Percentiles rank a stretch among this genome's conserved stretches.
Conservation (phyloP, 2,888 invertebrate genomes). For the Terebella lapidaria region DNA sequence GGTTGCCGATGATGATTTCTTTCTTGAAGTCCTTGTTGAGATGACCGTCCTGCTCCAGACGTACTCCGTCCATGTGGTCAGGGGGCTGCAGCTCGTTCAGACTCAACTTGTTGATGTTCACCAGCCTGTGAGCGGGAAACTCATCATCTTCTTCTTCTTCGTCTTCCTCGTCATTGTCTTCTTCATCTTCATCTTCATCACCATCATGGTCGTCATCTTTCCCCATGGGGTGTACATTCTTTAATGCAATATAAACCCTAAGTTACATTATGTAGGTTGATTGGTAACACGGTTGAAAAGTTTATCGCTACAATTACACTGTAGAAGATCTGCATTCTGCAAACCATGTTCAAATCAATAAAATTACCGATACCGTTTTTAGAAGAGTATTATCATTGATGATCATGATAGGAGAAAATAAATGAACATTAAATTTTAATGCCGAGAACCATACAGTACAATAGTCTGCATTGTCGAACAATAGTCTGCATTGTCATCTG, state of each 20-base stretch:
- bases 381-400: no score
- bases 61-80: conserved; percentile 55
- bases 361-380: no score
- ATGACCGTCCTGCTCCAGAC: conserved; percentile 56
- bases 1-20: conserved; percentile 54
- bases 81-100: conserved; percentile 43
- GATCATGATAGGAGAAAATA: no score
- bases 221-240: no score
- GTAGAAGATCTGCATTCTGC: no score
- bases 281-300: no score
- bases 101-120: conserved; percentile 22
- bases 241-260: no score
- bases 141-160: not conserved
- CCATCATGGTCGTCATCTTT: not conserved
- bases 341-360: not conserved
- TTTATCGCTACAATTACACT: no score
- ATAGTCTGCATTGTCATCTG: no score
- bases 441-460: not conserved
- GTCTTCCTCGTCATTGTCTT: not conserved
- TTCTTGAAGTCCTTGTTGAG: conserved; percentile 55
- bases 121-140: conserved; percentile 8
- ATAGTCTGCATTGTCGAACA: no score
- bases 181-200: not conserved
- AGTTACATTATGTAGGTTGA: no score
- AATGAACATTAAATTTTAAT: not conserved